phyloP scores from a whole-genome alignment of 2,888 invertebrate genomes.

The Hemithea aestivaria region DNA sequence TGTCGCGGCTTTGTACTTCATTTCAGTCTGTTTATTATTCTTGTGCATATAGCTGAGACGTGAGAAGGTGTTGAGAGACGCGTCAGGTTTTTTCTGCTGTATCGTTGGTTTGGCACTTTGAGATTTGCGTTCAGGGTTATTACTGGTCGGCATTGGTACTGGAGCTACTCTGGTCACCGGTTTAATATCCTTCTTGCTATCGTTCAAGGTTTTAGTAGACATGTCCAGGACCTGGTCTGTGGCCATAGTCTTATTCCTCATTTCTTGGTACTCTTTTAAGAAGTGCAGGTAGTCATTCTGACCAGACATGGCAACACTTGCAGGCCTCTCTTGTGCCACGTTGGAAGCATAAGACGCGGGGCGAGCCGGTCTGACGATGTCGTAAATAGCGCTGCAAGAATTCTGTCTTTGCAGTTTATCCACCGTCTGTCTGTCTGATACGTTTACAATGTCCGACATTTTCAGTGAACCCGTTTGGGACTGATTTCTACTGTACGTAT shows the following conservation, averaged over 20 bases:
- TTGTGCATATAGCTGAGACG: conserved; percentile 67
- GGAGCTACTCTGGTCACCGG: conserved; percentile 32
- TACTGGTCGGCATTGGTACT: conserved; percentile 27
- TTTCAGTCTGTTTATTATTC: conserved; percentile 55
- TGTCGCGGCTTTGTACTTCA: conserved; percentile 35
- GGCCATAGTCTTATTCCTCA: not conserved
- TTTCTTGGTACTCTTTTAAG: conserved; percentile 42
- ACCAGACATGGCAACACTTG: conserved; percentile 13
- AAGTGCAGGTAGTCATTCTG: conserved; percentile 43
- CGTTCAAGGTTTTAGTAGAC: conserved; percentile 1
- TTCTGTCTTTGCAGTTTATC: conserved; percentile 12
- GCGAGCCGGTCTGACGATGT: not conserved
- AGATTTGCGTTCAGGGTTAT: conserved; percentile 31
- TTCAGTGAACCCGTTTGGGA: conserved; percentile 1
- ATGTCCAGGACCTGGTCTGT: conserved; percentile 5
- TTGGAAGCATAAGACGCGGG: not conserved
- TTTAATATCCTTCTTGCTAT: conserved; percentile 31
- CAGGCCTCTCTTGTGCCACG: conserved; percentile 6
- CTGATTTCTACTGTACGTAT: conserved; percentile 1
- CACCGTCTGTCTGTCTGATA: conserved; percentile 13
- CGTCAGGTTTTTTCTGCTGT: conserved; percentile 49
- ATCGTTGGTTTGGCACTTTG: conserved; percentile 49
- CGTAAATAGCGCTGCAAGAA: conserved; percentile 1
- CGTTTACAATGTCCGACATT: conserved; percentile 10
- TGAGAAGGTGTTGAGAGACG: conserved; percentile 62